Base-by-base conservation (phyloP, 1,140 invertebrate species). In the Drosophila triauraria region DNA sequence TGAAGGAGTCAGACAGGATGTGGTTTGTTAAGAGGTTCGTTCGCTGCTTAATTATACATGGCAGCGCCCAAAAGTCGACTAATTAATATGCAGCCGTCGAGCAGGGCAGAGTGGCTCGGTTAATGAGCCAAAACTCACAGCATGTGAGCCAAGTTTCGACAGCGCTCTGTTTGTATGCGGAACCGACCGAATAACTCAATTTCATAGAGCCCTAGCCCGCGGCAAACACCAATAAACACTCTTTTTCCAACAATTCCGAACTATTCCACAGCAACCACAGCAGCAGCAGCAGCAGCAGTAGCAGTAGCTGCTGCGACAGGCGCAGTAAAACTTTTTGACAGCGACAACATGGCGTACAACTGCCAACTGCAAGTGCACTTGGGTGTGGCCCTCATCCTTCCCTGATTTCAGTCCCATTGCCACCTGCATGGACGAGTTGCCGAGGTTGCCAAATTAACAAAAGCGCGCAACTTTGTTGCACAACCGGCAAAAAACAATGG, bases 41-140 rank as follows among this genome's bases (percentile, higher is more conserved):
- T 78, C 64, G 61, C 71, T 84, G 80, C 81, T 87, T 84, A 87
- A 90, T 88, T 90, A 88, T 84, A 84, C 84, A 88, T 90, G 75
- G 74, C 78, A 90, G 84, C 85, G 70, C 84, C 84, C 80, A 84
- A 88, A 88, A 88, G 80, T 88, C 84, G 82, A 78, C 84, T 88
- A 88, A 88, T 88, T 88, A 88, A 88, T 88, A 85, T 90, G 81
- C 85, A 80, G 75, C 84, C 78, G 71, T 59, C 54, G 58, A 68
- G 53, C 50, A 64, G 53, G 40, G 61, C 72, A 42, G 78, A 82
- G 75, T 76, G 83, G 64, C 51, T 64, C 61, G 76, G 80, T 88
- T 84, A 87, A 87, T 87, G 83, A 87, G 83, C 80, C 84, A 63
- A 83, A 87, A 80, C 84, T 83, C 64, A 42, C 77, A 78, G 80